Conservation (phyloP, 2,888 invertebrate genomes). For the Flabesymbios commensalis region DNA sequence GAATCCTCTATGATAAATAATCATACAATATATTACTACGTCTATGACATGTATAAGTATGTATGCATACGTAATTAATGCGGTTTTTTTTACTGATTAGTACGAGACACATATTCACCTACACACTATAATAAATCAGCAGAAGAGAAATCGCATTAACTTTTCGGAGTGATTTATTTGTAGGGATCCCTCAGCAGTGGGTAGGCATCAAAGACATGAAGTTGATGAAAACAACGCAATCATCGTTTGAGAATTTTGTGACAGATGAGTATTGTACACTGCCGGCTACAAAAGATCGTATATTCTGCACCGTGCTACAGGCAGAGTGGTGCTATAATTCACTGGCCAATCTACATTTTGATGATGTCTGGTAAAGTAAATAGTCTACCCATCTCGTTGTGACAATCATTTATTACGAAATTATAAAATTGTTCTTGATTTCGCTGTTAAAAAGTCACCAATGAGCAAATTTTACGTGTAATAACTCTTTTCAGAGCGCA, state of each 20-base stretch:
- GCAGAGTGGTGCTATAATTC: constrained; percentile 76
- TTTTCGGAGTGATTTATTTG: background rate
- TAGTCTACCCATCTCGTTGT: background rate
- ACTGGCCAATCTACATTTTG: constrained; percentile 71
- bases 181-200: background rate
- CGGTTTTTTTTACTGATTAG: no score
- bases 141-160: no score
- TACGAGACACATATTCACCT: no score
- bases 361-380: constrained; percentile 68
- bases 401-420: no score
- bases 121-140: no score
- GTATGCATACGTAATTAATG: no score
- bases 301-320: constrained; percentile 78
- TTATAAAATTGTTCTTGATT: no score
- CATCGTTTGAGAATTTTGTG: constrained; percentile 78
- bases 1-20: no score
- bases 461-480: background rate
- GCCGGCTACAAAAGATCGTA: constrained; percentile 75
- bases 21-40: no score
- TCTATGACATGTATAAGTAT: no score
- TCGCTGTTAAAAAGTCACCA: no score
- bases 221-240: constrained; percentile 80
- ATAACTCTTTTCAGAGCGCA: background rate
- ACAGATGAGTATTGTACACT: constrained; percentile 78
- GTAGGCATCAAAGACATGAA: constrained; percentile 72